These are phyloP conservation scores for Urocynchramus pylzowi DNA, from an alignment of 2,113 vertebrate species.

Conservation along the genomic window DNA sequence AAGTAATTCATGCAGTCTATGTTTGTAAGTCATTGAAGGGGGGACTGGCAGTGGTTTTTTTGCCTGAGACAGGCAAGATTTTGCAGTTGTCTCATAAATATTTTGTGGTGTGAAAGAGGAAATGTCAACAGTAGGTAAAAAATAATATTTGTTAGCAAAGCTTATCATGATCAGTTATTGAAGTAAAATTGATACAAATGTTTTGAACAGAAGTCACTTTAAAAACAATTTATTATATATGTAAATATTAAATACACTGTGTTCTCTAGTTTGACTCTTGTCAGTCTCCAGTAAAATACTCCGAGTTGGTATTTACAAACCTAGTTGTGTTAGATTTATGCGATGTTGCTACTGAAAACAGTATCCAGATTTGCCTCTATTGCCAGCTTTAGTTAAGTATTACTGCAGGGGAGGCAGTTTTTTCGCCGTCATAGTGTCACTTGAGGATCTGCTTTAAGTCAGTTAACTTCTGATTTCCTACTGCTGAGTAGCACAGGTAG, in stretches of 20 bases:
- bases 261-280: background rate
- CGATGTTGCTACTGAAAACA: background rate
- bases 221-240: background rate
- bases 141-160: background rate
- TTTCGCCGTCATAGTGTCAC: fast-evolving
- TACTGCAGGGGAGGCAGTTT: background rate
- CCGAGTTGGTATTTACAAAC: background rate
- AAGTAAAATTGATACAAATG: background rate
- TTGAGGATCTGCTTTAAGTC: background rate
- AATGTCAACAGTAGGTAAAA: background rate
- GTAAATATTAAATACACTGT: background rate
- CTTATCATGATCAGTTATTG: background rate
- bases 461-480: background rate
- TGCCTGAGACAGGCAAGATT: background rate
- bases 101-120: background rate
- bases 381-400: background rate
- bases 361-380: background rate
- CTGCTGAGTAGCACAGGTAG: background rate
- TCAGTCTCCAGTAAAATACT: background rate
- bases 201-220: background rate
- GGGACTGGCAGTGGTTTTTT: background rate
- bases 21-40: background rate
- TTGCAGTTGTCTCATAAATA: background rate
- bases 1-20: background rate
- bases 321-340: background rate